Evolutionary conservation across 2,113 vertebrate genomes (phyloP), one percentile per base, ranked within the genome.

Genomic region (Tychaedon coryphoeus): DNA sequence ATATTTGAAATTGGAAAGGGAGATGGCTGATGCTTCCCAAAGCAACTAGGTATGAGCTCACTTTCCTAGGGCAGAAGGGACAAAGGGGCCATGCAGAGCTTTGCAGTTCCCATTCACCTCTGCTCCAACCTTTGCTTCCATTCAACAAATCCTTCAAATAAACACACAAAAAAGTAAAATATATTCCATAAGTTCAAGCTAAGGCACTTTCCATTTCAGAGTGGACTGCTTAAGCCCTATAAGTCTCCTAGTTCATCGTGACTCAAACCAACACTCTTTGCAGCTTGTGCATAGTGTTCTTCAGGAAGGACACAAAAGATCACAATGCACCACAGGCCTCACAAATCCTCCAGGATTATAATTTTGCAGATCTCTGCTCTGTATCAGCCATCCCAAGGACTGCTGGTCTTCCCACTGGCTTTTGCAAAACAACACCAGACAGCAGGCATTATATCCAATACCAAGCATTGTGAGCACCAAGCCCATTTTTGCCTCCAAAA

Each of bases 31-130:
- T 38, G 45, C 54, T 85, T 69, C 62, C 57, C 54, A 34, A 90
- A 79, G 74, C 0, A 6, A 12, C 15, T 6, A 50, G 36, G 65
- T 38, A 25, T 0, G 0, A 64, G 26, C 47, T 56, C 20, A 20
- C 34, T 86, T 51, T 86, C 58, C 40, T 28, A n/a, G 36, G 36
- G 24, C 47, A 34, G 54, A 15, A 77, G 47, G 7, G 33, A 7
- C n/a, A 72, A 57, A 80, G n/a, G 17, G 47, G 50, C 42, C 13
- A 13, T 53, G 58, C 64, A 72, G 43, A 48, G n/a, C 4, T 3
- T 7, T 25, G 19, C 45, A 62, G 78, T 54, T 90, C 50, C 19
- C 26, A 0, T n/a, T 85, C 65, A 51, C 61, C 60, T 77, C 69
- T 29, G 19, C 34, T 58, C 29, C 2, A 0, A 22, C n/a, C 36